Base-by-base conservation (phyloP, 2,888 invertebrate species). In the Cylindroiulus punctatus region DNA sequence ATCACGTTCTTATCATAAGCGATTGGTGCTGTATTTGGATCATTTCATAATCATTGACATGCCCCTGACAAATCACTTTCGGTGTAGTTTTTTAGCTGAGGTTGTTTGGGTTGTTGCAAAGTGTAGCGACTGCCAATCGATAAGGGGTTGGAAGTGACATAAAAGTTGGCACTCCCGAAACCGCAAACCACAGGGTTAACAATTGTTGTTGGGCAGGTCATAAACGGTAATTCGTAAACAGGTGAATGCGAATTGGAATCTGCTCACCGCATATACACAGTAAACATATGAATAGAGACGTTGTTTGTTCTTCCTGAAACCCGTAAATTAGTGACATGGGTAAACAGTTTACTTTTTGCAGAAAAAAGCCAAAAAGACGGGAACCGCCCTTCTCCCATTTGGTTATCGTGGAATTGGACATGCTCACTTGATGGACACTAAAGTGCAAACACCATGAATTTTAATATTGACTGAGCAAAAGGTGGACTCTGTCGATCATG, bases 401-500 rank as follows among this genome's bases (percentile, higher is more conserved):
- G 57, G 57, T 57, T 57, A 57, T 57, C 57, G 57, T 57, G n/a
- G 22, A 57, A 57, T 57, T 57, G 57, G 57, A 57, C 57, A 57
- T 57, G 57, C 57, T 57, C 57, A 57, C 57, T 57, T n/a, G 57
- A 57, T 57, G 57, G 57, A 57, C 57, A 57, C 57, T 57, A 57
- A 57, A 47, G 47, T 47, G 47, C 47, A 47, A 47, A 10, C 47
- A 47, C 57, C 57, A 57, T 57, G 57, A 57, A 57, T 57, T 57
- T 57, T 57, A 57, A 57, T 57, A 57, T 57, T 57, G n/a, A 57
- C 57, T 57, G 57, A n/a, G 5, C n/a, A 57, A 57, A 57, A 57
- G 57, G 57, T 57, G 57, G 57, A n/a, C 19, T 57, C 57, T 57
- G 57, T 19, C n/a, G n/a, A n/a, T n/a, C 57, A 57, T 57, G 57